phyloP scores from a whole-genome alignment of 2,797 vertebrate genomes.

The Gobio occitaniae region DNA sequence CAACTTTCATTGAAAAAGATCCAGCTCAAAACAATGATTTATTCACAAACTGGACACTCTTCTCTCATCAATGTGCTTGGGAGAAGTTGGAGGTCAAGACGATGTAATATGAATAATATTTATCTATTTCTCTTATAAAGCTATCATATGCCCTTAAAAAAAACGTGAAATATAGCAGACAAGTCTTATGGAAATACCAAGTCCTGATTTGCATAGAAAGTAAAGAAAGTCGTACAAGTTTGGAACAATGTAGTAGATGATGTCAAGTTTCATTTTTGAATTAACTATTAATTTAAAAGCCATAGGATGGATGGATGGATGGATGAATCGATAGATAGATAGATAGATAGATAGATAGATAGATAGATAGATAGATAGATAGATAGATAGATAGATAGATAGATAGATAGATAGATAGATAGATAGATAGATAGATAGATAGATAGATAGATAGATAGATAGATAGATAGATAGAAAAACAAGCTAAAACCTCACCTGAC shows the following conservation, averaged over 20 bases:
- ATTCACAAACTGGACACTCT: background rate
- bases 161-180: background rate
- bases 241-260: background rate
- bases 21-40: background rate
- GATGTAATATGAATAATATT: too few species aligned
- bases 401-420: too few species aligned
- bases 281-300: background rate
- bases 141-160: too few species aligned
- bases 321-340: too few species aligned
- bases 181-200: background rate
- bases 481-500: slow-evolving; percentile 48
- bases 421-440: background rate
- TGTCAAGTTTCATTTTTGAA: background rate
- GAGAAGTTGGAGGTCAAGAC: background rate
- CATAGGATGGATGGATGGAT: too few species aligned
- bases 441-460: background rate
- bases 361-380: background rate
- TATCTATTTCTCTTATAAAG: background rate
- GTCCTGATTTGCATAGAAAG: background rate
- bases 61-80: background rate
- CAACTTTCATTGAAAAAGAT: background rate
- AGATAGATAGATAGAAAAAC: background rate
- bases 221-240: background rate
- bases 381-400: background rate
- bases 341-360: too few species aligned